Evolutionary conservation across 2,113 vertebrate species (phyloP).

Genomic region (Menura novaehollandiae): DNA sequence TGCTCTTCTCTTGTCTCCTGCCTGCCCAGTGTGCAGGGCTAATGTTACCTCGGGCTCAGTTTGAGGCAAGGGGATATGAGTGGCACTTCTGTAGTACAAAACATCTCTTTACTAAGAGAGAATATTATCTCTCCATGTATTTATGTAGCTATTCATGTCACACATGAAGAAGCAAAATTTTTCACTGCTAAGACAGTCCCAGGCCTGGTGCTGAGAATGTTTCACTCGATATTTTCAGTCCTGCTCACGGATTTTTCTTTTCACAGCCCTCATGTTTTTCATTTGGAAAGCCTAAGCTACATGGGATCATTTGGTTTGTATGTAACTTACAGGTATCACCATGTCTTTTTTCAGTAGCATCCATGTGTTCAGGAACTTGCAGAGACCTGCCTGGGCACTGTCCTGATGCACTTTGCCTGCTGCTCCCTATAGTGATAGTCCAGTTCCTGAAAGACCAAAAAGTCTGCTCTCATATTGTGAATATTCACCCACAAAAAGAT

Average conservation of each 20-base stretch:
- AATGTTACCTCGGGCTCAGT: accelerated
- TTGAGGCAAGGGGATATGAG: neutral
- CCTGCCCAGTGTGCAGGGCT: accelerated
- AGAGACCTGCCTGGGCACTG: neutral
- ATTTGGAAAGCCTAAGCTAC: neutral
- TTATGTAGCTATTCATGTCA: neutral
- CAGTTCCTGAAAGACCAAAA: neutral
- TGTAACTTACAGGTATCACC: neutral
- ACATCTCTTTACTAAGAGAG: neutral
- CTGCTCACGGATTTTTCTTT: neutral
- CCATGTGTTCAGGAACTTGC: neutral
- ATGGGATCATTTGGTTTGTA: neutral
- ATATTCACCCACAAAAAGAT: neutral
- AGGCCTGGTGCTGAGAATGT: neutral
- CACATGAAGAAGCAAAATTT: neutral
- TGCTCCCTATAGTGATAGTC: neutral
- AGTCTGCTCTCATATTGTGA: neutral
- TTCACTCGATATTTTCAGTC: neutral
- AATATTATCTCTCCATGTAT: neutral
- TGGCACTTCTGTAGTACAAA: neutral
- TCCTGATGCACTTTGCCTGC: neutral
- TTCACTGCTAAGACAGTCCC: neutral
- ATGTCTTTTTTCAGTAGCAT: neutral
- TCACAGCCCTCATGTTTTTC: neutral
- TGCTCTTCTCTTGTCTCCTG: neutral